A percentile compares a stretch with the other conserved stretches of the same genome.
These are phyloP conservation scores for Drosophila sordidapex DNA, from an alignment of 2,888 invertebrate species.

Conservation along the genomic window DNA sequence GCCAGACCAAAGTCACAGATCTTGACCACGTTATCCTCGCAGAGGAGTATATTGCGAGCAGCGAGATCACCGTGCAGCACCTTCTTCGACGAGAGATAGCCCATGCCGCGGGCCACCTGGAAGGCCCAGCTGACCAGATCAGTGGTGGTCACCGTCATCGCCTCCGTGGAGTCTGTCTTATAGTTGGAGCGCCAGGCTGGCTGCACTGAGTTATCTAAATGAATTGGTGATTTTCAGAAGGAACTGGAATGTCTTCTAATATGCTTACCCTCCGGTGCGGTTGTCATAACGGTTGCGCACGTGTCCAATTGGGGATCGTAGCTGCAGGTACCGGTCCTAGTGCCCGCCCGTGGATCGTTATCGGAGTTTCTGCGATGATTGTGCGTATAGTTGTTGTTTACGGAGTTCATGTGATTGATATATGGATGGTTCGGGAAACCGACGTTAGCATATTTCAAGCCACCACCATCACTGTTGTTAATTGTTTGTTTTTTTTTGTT, in stretches of 20 bases:
- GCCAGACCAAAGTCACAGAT: slow-evolving; percentile 98
- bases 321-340: slow-evolving; percentile 83
- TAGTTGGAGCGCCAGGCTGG: slow-evolving; percentile 93
- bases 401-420: slow-evolving; percentile 83
- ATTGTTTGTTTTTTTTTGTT: slow-evolving; percentile 27
- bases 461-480: slow-evolving; percentile 74
- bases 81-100: slow-evolving; percentile 95
- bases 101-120: slow-evolving; percentile 98
- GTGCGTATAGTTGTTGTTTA: slow-evolving; percentile 83
- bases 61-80: slow-evolving; percentile 95
- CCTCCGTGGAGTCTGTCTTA: slow-evolving; percentile 89
- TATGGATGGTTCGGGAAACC: slow-evolving; percentile 86
- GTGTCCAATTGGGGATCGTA: slow-evolving; percentile 84
- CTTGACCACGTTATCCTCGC: slow-evolving; percentile 96
- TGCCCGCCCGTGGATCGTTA: slow-evolving; percentile 83
- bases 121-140: slow-evolving; percentile 96
- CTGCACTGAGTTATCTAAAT: slow-evolving; percentile 87
- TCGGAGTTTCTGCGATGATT: slow-evolving; percentile 84
- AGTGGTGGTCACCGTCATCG: slow-evolving; percentile 90
- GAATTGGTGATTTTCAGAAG: not conserved
- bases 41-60: slow-evolving; percentile 94
- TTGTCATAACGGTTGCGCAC: slow-evolving; percentile 84
- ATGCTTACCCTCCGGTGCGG: slow-evolving; percentile 82
- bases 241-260: not conserved
- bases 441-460: slow-evolving; percentile 88